These are phyloP conservation scores for Dryadula phaetusa DNA, from an alignment of 2,888 invertebrate genomes.

Conservation along the genomic window DNA sequence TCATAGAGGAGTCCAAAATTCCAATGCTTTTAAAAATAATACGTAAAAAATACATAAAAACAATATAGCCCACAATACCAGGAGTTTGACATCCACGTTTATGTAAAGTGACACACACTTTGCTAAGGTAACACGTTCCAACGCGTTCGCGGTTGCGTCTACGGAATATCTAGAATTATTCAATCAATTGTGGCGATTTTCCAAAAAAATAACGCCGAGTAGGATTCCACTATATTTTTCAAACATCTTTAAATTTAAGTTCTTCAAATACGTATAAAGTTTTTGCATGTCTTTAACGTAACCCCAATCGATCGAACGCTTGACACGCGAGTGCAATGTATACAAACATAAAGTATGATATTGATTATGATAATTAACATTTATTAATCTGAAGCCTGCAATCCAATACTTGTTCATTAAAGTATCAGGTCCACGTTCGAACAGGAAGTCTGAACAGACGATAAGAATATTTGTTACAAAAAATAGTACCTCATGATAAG, in stretches of 20 bases:
- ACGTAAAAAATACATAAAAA: too few species aligned
- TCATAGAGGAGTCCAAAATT: too few species aligned
- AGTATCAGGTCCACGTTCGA: constrained; percentile 26
- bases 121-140: too few species aligned
- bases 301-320: constrained; percentile 16
- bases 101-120: too few species aligned
- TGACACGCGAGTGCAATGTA: constrained; percentile 25
- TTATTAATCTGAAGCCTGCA: constrained; percentile 23
- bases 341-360: constrained; percentile 24
- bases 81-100: too few species aligned
- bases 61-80: too few species aligned
- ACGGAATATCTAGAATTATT: too few species aligned
- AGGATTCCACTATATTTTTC: not conserved
- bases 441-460: constrained; percentile 18
- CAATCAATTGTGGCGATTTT: too few species aligned
- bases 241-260: too few species aligned
- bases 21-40: too few species aligned
- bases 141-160: too few species aligned
- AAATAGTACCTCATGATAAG: constrained; percentile 2
- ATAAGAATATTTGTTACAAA: constrained; percentile 16
- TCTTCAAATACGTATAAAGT: not conserved
- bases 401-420: constrained; percentile 29
- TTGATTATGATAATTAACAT: constrained; percentile 29
- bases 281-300: not conserved
- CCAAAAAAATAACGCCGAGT: too few species aligned